Base-by-base conservation (phyloP, 2,797 vertebrate species). In the Nyctibius grandis region DNA sequence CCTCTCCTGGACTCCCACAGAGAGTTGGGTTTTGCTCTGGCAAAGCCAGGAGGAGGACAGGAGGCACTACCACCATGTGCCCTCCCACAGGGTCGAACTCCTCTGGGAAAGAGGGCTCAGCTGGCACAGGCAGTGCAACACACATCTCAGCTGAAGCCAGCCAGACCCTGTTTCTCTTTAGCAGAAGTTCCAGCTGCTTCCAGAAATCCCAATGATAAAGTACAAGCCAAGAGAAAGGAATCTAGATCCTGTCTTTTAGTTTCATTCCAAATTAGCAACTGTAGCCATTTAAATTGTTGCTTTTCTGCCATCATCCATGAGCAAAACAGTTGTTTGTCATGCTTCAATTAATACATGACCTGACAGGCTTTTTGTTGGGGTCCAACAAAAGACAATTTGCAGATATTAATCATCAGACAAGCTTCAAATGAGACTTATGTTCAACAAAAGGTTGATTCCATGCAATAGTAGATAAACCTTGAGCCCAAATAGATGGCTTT, bases 171-270 rank as follows among this genome's bases (percentile, higher is more conserved):
- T 42, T 86, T 84, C 69, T 88, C 73, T 90, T 79, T 11, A 96
- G 59, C 85, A 69, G 57, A 84, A 79, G 79, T 75, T 93, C 61
- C 91, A 90, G 89, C 65, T 92, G 89, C 89, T 93, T 78, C 84
- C 70, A 88, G 69, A 93, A 92, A 89, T 69, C 69, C 87, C 11
- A 5, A 0, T 50, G 60, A 81, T 63, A 51, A 78, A 93, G 25
- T 25, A 64, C 23, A 90, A 90, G 76, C 79, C 88, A 84, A 81
- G 91, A 91, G 7, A 77, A 80, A 75, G 47, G 69, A 78, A 92
- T 61, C 18, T 69, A 92, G 78, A 91, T 47, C 28, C 45, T 50
- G 3, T 65, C 47, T 65, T 78, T 80, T 20, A 54, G 28, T 54
- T 89, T 57, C 4, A 3, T 38, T 92, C 69, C 87, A 84, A 84